Evolutionary conservation across 2,797 vertebrate genomes (phyloP).

Genomic region (Micromesistius poutassou): DNA sequence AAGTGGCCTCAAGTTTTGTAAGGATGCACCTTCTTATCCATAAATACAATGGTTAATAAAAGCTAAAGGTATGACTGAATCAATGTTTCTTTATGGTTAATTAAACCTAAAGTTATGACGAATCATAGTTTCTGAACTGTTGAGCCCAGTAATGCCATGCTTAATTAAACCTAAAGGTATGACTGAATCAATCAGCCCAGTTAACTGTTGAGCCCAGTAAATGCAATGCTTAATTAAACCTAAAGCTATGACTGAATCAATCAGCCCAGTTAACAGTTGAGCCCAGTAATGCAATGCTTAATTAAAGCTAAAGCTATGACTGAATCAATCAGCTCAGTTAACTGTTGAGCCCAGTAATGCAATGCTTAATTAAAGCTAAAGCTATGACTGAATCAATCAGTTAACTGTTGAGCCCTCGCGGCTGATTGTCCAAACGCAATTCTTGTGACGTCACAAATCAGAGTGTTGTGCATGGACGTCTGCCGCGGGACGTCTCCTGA

Average conservation of each 20-base stretch:
- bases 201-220: conserved; percentile 38
- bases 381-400: neutral
- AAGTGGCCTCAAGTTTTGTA: neutral
- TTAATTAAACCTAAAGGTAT: neutral
- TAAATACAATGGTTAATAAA: neutral
- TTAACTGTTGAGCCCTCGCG: conserved; percentile 47
- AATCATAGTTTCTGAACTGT: neutral
- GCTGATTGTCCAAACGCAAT: conserved; percentile 96
- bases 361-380: neutral
- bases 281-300: too few species aligned
- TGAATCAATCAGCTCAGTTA: neutral
- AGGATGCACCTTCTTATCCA: conserved; percentile 33
- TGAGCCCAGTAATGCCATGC: conserved; percentile 9
- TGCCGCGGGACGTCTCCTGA: conserved; percentile 87
- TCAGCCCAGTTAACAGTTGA: too few species aligned
- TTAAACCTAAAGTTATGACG: neutral
- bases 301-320: neutral
- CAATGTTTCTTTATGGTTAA: neutral
- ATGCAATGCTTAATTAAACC: neutral
- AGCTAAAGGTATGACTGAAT: neutral
- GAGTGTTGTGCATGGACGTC: conserved; percentile 99
- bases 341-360: conserved; percentile 8
- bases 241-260: neutral
- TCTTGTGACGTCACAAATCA: conserved; percentile 81
- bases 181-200: neutral